A percentile compares a stretch with the other conserved stretches of the same genome.
phyloP scores from a whole-genome alignment of 2,797 vertebrate genomes.

The Coregonus ussuriensis region DNA sequence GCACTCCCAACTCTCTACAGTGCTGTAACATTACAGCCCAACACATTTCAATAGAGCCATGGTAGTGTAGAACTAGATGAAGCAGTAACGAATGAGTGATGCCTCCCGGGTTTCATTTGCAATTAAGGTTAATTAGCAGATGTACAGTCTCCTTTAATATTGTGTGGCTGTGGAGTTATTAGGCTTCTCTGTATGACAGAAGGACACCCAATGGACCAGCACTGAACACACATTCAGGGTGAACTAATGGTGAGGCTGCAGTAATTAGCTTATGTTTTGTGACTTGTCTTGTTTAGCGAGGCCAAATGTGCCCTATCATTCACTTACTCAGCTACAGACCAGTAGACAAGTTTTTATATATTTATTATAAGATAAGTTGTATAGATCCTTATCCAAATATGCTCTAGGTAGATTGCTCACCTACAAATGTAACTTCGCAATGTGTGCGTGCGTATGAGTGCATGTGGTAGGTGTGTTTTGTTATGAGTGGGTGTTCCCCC shows the following conservation, averaged over 20 bases:
- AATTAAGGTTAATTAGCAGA: constrained; percentile 68
- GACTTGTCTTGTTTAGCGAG: constrained; percentile 40
- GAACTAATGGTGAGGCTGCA: constrained; percentile 37
- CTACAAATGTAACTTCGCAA: too few relatives aligned
- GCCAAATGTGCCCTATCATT: constrained; percentile 36
- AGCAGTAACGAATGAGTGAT: constrained; percentile 51
- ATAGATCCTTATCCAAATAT: constrained; percentile 6
- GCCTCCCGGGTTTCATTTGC: constrained; percentile 60
- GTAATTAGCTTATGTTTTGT: constrained; percentile 62
- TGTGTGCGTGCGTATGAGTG: background rate
- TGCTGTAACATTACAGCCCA: background rate
- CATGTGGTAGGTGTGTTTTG: background rate
- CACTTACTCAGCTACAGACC: background rate
- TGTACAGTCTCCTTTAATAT: constrained; percentile 53
- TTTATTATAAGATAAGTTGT: background rate
- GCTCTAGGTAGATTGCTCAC: background rate
- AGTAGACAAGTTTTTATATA: constrained; percentile 14
- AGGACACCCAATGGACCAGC: constrained; percentile 44
- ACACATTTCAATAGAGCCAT: constrained; percentile 31
- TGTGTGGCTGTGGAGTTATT: constrained; percentile 47
- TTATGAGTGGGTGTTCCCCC: background rate
- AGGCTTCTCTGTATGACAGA: constrained; percentile 37
- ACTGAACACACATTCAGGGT: constrained; percentile 40
- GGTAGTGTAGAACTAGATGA: constrained; percentile 19
- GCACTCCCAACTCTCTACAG: background rate